A percentile compares a stretch with the other conserved stretches of the same genome.
phyloP scores from a whole-genome alignment of 2,797 vertebrate species.

The Chloroceryle amazona region DNA sequence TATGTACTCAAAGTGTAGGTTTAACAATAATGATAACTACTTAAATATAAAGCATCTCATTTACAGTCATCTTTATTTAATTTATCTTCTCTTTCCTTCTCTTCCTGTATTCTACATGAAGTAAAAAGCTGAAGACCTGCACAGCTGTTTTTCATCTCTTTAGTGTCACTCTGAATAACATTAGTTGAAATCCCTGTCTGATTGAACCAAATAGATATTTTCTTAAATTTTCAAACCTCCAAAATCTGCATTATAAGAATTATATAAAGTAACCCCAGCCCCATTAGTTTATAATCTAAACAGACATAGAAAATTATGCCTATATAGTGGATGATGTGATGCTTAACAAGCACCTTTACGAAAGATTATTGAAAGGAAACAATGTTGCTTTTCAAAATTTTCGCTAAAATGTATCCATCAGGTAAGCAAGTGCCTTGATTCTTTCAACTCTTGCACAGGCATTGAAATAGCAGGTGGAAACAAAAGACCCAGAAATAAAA shows the following conservation, averaged over 20 bases:
- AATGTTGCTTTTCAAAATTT: neutral
- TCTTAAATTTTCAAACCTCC: neutral
- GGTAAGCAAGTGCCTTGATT: neutral
- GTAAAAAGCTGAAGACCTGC: neutral
- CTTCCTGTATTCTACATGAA: accelerated
- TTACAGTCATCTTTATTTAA: neutral
- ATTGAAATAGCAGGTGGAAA: neutral
- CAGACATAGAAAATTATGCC: neutral
- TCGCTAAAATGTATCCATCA: neutral
- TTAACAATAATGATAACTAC: neutral
- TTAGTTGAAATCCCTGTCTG: neutral
- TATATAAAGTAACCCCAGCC: neutral
- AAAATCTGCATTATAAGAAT: neutral
- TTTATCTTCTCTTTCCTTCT: neutral
- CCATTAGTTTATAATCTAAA: neutral
- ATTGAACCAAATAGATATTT: neutral
- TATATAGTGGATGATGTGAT: neutral
- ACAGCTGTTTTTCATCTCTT: neutral
- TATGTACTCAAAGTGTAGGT: neutral
- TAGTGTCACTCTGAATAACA: neutral
- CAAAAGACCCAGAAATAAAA: neutral
- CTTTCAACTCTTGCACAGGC: neutral
- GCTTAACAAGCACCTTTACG: neutral
- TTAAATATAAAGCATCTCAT: neutral
- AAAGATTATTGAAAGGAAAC: neutral